A percentile compares a stretch with the other conserved stretches of the same genome.
Conservation (phyloP, 2,797 vertebrate species). For the Avahi laniger region DNA sequence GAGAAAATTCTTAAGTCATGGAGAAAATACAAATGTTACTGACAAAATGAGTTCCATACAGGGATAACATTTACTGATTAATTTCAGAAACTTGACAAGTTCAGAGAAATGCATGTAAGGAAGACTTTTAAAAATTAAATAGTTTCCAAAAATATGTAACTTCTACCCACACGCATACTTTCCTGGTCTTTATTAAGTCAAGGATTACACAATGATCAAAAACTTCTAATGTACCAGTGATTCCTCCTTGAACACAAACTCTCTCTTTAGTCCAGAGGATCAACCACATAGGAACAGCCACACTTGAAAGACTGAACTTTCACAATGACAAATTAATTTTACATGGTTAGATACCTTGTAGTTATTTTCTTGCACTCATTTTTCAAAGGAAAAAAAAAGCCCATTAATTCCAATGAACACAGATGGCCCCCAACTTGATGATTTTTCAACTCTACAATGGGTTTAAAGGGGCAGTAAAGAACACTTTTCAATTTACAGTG, state of each 20-base stretch:
- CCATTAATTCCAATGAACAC: not conserved
- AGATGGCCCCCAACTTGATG: not conserved
- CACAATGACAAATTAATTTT: not conserved
- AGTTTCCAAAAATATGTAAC: not conserved
- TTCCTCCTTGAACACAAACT: constrained; percentile 3
- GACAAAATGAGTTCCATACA: not conserved
- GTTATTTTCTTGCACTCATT: not conserved
- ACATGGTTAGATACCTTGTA: not conserved
- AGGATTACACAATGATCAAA: constrained; percentile 8
- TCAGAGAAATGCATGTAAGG: not conserved
- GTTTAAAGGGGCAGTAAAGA: not conserved
- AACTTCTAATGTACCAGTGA: not conserved
- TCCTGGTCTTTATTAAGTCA: constrained; percentile 14
- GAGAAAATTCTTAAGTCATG: not conserved
- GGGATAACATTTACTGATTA: not conserved
- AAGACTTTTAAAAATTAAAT: constrained; percentile 19
- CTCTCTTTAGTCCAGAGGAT: not conserved
- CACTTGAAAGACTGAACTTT: not conserved
- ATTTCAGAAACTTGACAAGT: not conserved
- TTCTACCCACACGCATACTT: not conserved
- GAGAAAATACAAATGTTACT: not conserved
- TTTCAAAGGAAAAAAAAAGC: constrained; percentile 39
- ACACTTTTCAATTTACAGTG: not conserved
- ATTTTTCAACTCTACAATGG: not conserved
- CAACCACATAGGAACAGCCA: not conserved